phyloP scores from a whole-genome alignment of 2,797 vertebrate species.

The Anolis apletophallus region DNA sequence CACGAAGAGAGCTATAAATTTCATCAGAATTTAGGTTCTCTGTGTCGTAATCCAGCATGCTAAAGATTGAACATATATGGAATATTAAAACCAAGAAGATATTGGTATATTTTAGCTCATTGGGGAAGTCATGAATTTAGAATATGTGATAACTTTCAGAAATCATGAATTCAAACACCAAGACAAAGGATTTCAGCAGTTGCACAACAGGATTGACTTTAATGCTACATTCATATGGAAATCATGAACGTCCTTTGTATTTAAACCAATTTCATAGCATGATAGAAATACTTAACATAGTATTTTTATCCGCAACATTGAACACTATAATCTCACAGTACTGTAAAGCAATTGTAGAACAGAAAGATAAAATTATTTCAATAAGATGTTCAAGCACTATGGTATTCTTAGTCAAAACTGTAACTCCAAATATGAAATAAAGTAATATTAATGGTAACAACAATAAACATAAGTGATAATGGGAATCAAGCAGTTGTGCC shows the following conservation, averaged over 20 bases:
- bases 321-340: not conserved
- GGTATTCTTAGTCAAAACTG: not conserved
- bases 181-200: not conserved
- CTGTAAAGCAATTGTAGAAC: constrained; percentile 13
- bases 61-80: constrained; percentile 75
- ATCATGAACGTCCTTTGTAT: not conserved
- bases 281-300: not conserved
- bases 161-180: not conserved
- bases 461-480: constrained; percentile 39
- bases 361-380: constrained; percentile 29
- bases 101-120: constrained; percentile 33
- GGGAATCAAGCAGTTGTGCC: constrained; percentile 57
- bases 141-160: not conserved
- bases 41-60: constrained; percentile 97
- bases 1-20: constrained; percentile 98
- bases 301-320: not conserved
- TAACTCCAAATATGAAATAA: constrained; percentile 40
- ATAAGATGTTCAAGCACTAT: not conserved
- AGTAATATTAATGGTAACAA: constrained; percentile 32
- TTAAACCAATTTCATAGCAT: not conserved
- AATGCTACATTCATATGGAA: not conserved
- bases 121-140: constrained; percentile 46
- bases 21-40: constrained; percentile 99
- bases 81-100: constrained; percentile 60
- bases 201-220: not conserved